Base-by-base conservation (phyloP, 92 coral and sea anemone genomes). In the Siderastrea radians region DNA sequence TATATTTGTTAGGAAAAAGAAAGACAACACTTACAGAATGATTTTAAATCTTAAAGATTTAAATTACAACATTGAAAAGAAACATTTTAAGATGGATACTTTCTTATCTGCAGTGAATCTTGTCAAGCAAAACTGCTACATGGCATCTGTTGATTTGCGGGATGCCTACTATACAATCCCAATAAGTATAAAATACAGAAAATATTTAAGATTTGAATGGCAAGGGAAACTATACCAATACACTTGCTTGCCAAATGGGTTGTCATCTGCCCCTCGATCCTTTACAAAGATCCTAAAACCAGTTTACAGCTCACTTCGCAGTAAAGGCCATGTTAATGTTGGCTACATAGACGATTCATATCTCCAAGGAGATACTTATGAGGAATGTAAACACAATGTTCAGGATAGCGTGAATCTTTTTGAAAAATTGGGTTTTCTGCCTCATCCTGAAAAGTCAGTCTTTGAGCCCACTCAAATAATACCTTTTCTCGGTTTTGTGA, bases 81-180 rank as follows among this genome's bases (percentile, higher is more conserved):
- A 62, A 68, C 88, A 84, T 74, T 86, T 84, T 45, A 84, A 84
- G 67, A 74, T 84, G 76, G 62, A 84, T 43, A 38, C 82, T 44
- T 84, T 84, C 54, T 38, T 70, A 49, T 61, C 88, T 59, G n/a
- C 55, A 48, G 54, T 84, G 16, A 84, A 12, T 46, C 57, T 84
- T 10, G 77, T 84, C 76, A 75, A 78, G 51, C 66, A 75, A 63
- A 70, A 84, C 26, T 75, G 88, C 62, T 71, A 83, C 75, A 84
- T 84, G 88, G 88, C 75, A 48, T 84, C 88, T 48, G 77, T 84
- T 54, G 88, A 84, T 53, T 62, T 68, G 72, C 61, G 75, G 44
- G 88, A 84, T 84, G 88, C 88, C 7, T 75, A 75, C 58, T 84
- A 84, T 51, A 72, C 82, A 44, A 70, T 74, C 76, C 82, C 88